A percentile compares a stretch with the other conserved stretches of the same genome.
These are phyloP conservation scores for Spea multiplicata DNA, from an alignment of 2,113 vertebrate genomes.

Conservation along the genomic window DNA sequence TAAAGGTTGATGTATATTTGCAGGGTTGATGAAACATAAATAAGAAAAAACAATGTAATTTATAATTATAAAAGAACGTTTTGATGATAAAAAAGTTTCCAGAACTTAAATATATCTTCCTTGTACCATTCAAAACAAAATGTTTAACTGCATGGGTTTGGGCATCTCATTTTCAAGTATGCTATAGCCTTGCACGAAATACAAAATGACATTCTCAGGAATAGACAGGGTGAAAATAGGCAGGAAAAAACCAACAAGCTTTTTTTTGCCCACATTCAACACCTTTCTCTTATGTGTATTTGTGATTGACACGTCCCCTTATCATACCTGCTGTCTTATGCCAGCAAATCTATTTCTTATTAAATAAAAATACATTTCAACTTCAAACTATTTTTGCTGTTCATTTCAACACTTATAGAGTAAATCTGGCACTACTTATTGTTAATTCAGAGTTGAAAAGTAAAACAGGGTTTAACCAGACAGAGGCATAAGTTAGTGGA, in stretches of 20 bases:
- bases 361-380: slow-evolving; percentile 4
- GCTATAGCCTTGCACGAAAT: not conserved
- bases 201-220: not conserved
- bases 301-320: slow-evolving; percentile 10
- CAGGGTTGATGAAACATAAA: no score
- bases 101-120: no score
- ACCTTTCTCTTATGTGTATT: slow-evolving; percentile 18
- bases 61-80: no score
- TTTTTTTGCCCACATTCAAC: not conserved
- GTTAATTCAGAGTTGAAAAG: no score
- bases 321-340: slow-evolving; percentile 18
- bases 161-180: not conserved
- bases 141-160: no score
- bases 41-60: no score
- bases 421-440: no score
- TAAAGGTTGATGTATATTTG: no score
- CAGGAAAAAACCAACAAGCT: slow-evolving; percentile 11
- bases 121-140: no score
- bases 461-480: no score
- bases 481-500: no score
- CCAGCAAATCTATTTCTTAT: not conserved
- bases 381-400: not conserved
- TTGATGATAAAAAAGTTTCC: no score
- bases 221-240: slow-evolving; percentile 14
- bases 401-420: not conserved